Conservation (phyloP, 2,888 invertebrate species). For the Apodemia duryi region DNA sequence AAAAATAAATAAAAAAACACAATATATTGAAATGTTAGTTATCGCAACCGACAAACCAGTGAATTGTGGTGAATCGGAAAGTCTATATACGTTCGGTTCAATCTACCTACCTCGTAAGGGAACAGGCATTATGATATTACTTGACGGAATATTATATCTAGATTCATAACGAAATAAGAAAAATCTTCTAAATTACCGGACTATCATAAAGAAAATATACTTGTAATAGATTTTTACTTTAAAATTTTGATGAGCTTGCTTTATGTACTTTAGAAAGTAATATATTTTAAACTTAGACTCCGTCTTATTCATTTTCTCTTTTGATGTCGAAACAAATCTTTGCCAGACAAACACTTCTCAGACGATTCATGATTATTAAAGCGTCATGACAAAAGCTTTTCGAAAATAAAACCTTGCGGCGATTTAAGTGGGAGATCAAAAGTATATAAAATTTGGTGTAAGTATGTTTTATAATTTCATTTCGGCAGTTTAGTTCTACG, state of each 20-base stretch:
- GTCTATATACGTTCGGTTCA: too few species aligned
- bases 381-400: slow-evolving; percentile 1
- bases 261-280: neutral
- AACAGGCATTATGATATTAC: too few species aligned
- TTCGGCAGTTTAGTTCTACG: neutral
- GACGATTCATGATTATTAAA: neutral
- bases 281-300: neutral
- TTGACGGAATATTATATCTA: too few species aligned
- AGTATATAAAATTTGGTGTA: neutral
- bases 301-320: slow-evolving; percentile 1
- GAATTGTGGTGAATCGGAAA: too few species aligned
- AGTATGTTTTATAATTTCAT: neutral
- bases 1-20: too few species aligned
- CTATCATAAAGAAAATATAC: neutral
- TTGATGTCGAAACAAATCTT: slow-evolving; percentile 3
- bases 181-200: too few species aligned
- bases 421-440: neutral
- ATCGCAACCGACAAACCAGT: too few species aligned
- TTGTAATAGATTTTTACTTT: neutral
- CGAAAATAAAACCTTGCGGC: neutral
- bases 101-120: too few species aligned
- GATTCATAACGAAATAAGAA: too few species aligned
- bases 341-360: neutral
- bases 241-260: neutral
- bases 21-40: too few species aligned